Base-by-base conservation (phyloP, 2,113 vertebrate species). In the Glareola pratincola region DNA sequence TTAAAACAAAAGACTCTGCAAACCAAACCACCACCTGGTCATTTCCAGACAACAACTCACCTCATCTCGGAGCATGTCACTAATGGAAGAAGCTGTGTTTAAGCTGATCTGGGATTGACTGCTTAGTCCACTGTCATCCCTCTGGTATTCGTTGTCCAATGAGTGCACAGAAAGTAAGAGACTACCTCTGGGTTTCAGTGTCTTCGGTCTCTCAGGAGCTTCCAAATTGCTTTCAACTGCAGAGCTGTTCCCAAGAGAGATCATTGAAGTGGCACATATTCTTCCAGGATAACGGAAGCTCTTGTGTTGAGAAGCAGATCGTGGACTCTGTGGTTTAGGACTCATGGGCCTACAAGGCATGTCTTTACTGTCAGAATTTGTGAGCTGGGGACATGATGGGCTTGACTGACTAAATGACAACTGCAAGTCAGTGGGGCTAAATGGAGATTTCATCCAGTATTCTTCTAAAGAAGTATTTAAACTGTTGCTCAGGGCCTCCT, bases 281-380 rank as follows among this genome's bases (percentile, higher is more conserved):
- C 97, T 98, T 57, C 97, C 96, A 1, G 98, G 95, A 66, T 98
- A 98, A 36, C 64, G 93, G 71, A 98, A 98, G 41, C 89, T 91
- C 62, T 71, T 97, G 10, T 92, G 94, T 10, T 98, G 98, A 39
- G 94, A 85, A 7, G 57, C 37, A 6, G 98, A 94, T 54, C 98
- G 97, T 18, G 98, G 98, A 62, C 98, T 99, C 76, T 95, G 97
- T 0, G 99, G 99, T 90, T 99, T 99, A 29, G 99, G 99, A 93
- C 99, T 99, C 98, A 99, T 97, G 37, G 99, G 99, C 56, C 98
- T 98, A 51, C 97, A 96, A 18, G 99, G 99, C 94, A 96, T 95
- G 36, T 97, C 98, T 53, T 94, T 92, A 37, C 94, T 72, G 17
- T 98, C 97, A 17, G 54, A 94, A 36, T 82, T 81, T 30, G 97